Conservation (phyloP, 2,797 vertebrate genomes). For the Sebastiscus tertius region DNA sequence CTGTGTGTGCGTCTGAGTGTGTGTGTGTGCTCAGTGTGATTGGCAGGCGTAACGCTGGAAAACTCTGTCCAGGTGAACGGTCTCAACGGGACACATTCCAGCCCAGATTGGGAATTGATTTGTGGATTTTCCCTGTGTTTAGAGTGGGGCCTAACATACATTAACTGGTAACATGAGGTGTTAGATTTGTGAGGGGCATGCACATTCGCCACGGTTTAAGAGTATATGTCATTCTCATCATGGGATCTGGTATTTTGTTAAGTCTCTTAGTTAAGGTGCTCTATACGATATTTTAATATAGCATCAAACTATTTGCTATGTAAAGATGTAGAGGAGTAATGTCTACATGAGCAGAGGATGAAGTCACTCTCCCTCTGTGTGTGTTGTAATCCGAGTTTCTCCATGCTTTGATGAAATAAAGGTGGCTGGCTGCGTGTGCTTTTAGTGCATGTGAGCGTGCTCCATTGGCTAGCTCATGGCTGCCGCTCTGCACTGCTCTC, state of each 20-base stretch:
- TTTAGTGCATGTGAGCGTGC: too few relatives aligned
- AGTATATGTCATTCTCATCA: slow-evolving; percentile 6
- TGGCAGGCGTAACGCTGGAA: slow-evolving; percentile 47
- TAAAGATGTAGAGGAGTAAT: too few relatives aligned
- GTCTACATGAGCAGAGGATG: too few relatives aligned
- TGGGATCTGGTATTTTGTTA: not conserved
- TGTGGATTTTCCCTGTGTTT: slow-evolving; percentile 53
- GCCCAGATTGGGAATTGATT: slow-evolving; percentile 51
- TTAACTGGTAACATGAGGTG: slow-evolving; percentile 61
- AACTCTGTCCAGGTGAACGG: slow-evolving; percentile 65
- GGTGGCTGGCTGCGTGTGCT: too few relatives aligned
- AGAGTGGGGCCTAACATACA: slow-evolving; percentile 49
- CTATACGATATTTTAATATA: not conserved
- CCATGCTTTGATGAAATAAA: too few relatives aligned
- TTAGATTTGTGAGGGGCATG: slow-evolving; percentile 27
- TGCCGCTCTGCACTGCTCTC: too few relatives aligned
- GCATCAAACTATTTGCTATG: too few relatives aligned
- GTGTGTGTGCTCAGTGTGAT: slow-evolving; percentile 28
- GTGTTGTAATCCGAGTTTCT: too few relatives aligned
- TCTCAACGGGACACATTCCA: slow-evolving; percentile 61
- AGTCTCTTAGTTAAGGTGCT: not conserved
- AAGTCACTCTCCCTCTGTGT: too few relatives aligned
- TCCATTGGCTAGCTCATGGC: too few relatives aligned
- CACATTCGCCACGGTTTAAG: slow-evolving; percentile 2
- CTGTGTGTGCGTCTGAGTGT: slow-evolving; percentile 4